Evolutionary conservation across 2,113 vertebrate species (phyloP).

Genomic region (Bos javanicus): DNA sequence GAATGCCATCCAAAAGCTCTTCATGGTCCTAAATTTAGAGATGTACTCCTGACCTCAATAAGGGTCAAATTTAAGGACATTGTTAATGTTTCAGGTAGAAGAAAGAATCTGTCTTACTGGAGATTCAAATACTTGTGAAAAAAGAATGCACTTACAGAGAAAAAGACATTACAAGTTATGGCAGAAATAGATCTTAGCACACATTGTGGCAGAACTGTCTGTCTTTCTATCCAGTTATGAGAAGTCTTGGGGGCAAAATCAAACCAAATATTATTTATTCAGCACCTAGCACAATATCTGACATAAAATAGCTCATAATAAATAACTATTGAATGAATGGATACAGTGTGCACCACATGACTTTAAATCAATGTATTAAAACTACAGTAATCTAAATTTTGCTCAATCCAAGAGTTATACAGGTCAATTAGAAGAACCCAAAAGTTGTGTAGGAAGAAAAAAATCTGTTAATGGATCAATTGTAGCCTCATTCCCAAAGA

Average conservation of each 20-base stretch:
- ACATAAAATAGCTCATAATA: neutral
- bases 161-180: neutral
- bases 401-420: neutral
- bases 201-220: neutral
- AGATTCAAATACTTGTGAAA: neutral
- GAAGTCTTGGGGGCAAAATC: neutral
- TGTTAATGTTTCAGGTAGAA: neutral
- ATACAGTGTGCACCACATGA: neutral
- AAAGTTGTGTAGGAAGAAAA: neutral
- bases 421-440: neutral
- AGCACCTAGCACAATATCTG: neutral
- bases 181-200: neutral
- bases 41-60: neutral
- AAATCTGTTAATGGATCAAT: neutral
- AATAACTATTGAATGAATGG: neutral
- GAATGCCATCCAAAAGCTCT: neutral
- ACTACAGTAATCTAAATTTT: neutral
- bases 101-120: neutral
- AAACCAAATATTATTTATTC: neutral
- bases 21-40: neutral
- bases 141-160: neutral
- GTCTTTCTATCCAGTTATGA: neutral
- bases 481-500: neutral
- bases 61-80: neutral
- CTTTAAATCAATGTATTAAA: conserved; percentile 37